Evolutionary conservation across 2,888 invertebrate genomes (phyloP).

Genomic region (Phengaris arion): DNA sequence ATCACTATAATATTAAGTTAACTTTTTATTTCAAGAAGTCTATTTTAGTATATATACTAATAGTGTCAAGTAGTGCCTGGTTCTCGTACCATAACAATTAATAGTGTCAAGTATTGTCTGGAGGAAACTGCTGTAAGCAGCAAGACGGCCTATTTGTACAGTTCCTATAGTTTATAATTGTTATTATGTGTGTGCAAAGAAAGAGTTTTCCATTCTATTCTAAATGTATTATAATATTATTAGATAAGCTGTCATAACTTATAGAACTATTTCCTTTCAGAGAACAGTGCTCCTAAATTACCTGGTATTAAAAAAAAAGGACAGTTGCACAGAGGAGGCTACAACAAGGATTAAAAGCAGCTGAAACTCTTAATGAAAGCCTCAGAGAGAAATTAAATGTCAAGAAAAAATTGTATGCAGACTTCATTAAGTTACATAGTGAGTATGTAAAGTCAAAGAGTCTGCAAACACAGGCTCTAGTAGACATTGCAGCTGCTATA

Average conservation of each 20-base stretch:
- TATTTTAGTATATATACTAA: too few species aligned
- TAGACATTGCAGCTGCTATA: slow-evolving; percentile 1
- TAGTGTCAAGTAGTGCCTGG: too few species aligned
- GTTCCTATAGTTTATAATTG: too few species aligned
- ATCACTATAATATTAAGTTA: too few species aligned
- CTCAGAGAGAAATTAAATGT: neutral
- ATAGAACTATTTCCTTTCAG: neutral
- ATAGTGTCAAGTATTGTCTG: too few species aligned
- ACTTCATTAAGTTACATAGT: neutral
- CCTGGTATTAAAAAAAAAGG: neutral
- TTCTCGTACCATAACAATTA: too few species aligned
- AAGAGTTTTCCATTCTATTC: neutral
- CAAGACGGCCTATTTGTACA: too few species aligned
- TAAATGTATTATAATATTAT: neutral
- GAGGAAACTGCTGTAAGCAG: too few species aligned
- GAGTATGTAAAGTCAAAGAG: neutral
- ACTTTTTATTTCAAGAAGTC: too few species aligned
- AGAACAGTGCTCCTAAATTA: neutral
- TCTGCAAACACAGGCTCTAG: neutral
- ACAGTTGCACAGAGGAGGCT: neutral
- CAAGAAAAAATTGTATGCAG: neutral
- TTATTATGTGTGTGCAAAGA: neutral
- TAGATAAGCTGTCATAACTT: neutral
- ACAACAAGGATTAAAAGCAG: neutral
- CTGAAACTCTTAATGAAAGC: neutral